Conservation (phyloP, 2,797 vertebrate genomes). For the Chloroceryle amazona region DNA sequence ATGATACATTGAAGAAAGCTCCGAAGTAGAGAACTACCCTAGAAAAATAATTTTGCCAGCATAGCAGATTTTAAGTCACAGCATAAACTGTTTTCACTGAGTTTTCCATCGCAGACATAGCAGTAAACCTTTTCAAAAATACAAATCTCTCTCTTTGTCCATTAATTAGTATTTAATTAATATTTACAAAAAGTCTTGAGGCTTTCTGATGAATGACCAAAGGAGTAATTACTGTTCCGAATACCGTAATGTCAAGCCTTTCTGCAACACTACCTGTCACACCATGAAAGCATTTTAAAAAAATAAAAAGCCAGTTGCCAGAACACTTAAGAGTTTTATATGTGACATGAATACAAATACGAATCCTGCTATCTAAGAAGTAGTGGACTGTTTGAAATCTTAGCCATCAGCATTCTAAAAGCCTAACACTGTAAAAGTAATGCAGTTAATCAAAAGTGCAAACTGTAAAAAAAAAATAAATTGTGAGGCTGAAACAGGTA, state of each 20-base stretch:
- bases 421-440: not conserved
- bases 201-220: not conserved
- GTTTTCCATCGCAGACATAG: not conserved
- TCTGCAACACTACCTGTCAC: not conserved
- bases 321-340: not conserved
- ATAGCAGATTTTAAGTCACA: not conserved
- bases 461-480: not conserved
- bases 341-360: not conserved
- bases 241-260: not conserved
- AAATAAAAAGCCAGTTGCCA: not conserved
- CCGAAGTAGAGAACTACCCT: not conserved
- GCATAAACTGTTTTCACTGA: not conserved
- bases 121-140: not conserved
- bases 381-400: not conserved
- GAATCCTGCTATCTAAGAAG: not conserved
- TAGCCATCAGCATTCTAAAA: not conserved
- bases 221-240: not conserved
- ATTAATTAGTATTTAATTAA: slow-evolving; percentile 17
- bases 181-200: slow-evolving; percentile 28
- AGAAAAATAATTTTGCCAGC: not conserved
- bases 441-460: not conserved
- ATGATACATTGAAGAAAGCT: not conserved
- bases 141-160: not conserved
- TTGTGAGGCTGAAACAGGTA: not conserved
- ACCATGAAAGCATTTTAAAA: not conserved